These are phyloP conservation scores for Beroe forskalii DNA, from an alignment of 37 sponge, comb jelly and placozoan species.

Conservation along the genomic window DNA sequence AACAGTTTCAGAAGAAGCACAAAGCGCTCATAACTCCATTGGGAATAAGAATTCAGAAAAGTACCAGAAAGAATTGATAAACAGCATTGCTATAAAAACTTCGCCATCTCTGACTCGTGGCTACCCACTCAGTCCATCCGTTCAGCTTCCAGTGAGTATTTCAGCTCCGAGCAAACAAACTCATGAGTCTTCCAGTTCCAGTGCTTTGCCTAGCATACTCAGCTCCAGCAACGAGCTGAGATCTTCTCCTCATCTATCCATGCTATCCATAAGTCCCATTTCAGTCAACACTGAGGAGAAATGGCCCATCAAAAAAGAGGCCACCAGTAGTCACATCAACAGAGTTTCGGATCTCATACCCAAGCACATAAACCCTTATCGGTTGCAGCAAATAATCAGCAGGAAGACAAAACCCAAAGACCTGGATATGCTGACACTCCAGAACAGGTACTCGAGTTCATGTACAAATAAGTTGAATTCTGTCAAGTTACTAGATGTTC, in stretches of 20 bases:
- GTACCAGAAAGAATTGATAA: slow-evolving; percentile 1
- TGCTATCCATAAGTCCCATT: slow-evolving; percentile 40
- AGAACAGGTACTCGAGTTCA: not conserved
- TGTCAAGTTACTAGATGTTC: not conserved
- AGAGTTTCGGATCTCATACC: slow-evolving; percentile 30
- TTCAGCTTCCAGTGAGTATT: not conserved
- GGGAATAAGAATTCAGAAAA: not conserved
- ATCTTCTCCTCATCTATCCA: slow-evolving; percentile 46
- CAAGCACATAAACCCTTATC: slow-evolving; percentile 43
- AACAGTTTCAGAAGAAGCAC: not conserved
- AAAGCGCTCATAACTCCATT: not conserved
- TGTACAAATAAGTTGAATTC: not conserved
- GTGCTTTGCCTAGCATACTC: slow-evolving; percentile 12
- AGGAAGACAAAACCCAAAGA: slow-evolving; percentile 39
- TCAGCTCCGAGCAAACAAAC: not conserved
- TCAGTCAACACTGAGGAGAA: not conserved
- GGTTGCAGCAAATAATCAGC: slow-evolving; percentile 49
- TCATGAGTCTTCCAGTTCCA: slow-evolving; percentile 4
- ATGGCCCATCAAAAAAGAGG: slow-evolving; percentile 10
- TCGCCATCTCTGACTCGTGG: not conserved
- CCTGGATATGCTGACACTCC: slow-evolving; percentile 36
- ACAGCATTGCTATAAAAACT: not conserved
- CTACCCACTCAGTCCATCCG: not conserved
- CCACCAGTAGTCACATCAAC: too few species aligned
- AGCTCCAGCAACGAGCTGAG: not conserved